Conservation (phyloP, 2,888 invertebrate genomes). For the Synanthedon tipuliformis region DNA sequence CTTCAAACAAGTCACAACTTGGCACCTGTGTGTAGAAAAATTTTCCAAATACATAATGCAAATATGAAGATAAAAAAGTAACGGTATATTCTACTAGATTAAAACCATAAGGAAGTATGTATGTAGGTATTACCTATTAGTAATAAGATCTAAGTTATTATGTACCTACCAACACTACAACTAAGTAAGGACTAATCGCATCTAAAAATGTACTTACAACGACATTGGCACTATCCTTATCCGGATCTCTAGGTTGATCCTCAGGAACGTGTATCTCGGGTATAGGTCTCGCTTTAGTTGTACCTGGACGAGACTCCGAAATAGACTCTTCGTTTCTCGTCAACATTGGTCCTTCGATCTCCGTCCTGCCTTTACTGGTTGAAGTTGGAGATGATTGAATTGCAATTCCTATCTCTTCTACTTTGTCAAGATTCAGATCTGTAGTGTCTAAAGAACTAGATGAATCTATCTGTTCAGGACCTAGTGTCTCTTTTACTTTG, state of each 20-base stretch:
- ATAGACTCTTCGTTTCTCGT: conserved; percentile 27
- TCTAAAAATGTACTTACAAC: conserved; percentile 26
- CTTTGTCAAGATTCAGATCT: conserved; percentile 25
- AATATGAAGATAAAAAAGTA: too few relatives aligned
- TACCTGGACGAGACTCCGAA: conserved; percentile 23
- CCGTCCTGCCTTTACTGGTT: conserved; percentile 20
- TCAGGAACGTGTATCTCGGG: conserved; percentile 23
- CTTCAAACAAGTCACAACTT: conserved; percentile 77
- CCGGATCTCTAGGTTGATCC: conserved; percentile 44
- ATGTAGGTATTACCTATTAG: too few relatives aligned
- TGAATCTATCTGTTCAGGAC: neutral
- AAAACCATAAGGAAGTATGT: too few relatives aligned
- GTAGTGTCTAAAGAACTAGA: conserved; percentile 24
- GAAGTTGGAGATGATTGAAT: conserved; percentile 16
- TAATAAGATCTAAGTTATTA: too few relatives aligned
- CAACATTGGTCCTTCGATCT: conserved; percentile 13
- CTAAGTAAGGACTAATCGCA: too few relatives aligned
- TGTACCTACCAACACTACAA: too few relatives aligned
- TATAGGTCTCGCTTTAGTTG: conserved; percentile 45
- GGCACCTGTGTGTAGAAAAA: conserved; percentile 63
- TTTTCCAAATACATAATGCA: too few relatives aligned
- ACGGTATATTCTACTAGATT: too few relatives aligned
- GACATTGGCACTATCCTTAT: conserved; percentile 50
- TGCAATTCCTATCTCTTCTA: conserved; percentile 19
- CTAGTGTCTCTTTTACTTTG: conserved; percentile 25